Evolutionary conservation across 2,888 invertebrate genomes (phyloP).

Genomic region (Escarpia spicata): DNA sequence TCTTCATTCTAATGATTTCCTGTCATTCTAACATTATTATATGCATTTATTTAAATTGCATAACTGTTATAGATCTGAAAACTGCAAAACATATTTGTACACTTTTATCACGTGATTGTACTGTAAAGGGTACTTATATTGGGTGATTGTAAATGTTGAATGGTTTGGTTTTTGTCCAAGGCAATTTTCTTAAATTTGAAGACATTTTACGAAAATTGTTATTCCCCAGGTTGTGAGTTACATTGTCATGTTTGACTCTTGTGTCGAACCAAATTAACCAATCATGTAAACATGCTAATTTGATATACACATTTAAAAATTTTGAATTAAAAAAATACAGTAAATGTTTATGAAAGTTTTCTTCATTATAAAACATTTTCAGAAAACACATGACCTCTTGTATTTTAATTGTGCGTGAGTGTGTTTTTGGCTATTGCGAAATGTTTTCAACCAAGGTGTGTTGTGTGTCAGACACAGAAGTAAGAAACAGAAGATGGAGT

Average conservation of each 20-base stretch:
- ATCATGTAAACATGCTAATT: neutral
- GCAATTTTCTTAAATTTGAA: too few relatives aligned
- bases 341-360: neutral
- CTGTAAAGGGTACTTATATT: neutral
- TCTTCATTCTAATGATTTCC: neutral
- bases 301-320: neutral
- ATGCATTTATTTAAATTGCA: neutral
- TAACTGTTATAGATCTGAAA: neutral
- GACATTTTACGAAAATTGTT: neutral
- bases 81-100: neutral
- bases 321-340: slow-evolving; percentile 13
- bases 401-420: neutral
- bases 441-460: neutral
- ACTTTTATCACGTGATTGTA: neutral
- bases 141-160: neutral
- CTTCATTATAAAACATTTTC: neutral
- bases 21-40: neutral
- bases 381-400: neutral
- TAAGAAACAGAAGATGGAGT: slow-evolving; percentile 50
- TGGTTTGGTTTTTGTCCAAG: neutral
- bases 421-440: neutral
- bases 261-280: too few relatives aligned
- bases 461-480: slow-evolving; percentile 40
- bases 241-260: too few relatives aligned
- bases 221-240: neutral